A percentile compares a stretch with the other conserved stretches of the same genome.
phyloP scores from a whole-genome alignment of 2,797 vertebrate genomes.

The Enteromius trimaculatus region DNA sequence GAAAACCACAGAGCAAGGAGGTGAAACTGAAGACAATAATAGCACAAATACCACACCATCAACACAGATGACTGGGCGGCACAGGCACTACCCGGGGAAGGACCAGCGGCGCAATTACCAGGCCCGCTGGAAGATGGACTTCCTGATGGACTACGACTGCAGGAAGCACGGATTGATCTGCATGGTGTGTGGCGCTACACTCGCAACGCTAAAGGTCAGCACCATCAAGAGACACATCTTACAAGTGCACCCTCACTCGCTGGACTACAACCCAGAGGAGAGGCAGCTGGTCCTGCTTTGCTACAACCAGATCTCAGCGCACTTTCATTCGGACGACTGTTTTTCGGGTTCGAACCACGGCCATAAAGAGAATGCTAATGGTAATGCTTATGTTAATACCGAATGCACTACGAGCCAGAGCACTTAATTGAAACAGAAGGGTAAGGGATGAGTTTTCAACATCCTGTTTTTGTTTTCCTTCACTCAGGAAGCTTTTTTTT shows the following conservation, averaged over 20 bases:
- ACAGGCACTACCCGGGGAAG: conserved; percentile 81
- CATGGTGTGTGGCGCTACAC: conserved; percentile 84
- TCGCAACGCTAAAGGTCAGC: conserved; percentile 86
- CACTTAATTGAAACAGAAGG: conserved; percentile 64
- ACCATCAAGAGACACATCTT: conserved; percentile 88
- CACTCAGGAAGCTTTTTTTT: conserved; percentile 61
- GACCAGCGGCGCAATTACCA: conserved; percentile 88
- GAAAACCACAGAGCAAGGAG: conserved; percentile 39
- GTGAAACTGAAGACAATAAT: conserved; percentile 36
- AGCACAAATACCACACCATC: conserved; percentile 22
- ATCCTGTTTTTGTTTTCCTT: conserved; percentile 44
- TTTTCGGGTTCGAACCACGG: conserved; percentile 73
- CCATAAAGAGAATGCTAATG: conserved; percentile 53
- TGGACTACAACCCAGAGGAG: conserved; percentile 81
- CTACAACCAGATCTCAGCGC: conserved; percentile 81
- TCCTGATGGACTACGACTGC: conserved; percentile 92
- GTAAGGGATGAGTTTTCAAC: conserved; percentile 4
- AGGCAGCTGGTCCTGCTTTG: conserved; percentile 82
- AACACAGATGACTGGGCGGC: conserved; percentile 49
- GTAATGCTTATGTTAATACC: conserved; percentile 23
- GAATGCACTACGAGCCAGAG: conserved; percentile 48
- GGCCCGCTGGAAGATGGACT: conserved; percentile 86
- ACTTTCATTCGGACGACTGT: conserved; percentile 79
- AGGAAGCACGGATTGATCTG: conserved; percentile 84
- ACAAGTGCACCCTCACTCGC: conserved; percentile 89